Percentiles rank a stretch among this genome's conserved stretches.
Evolutionary conservation across 1,140 invertebrate species (phyloP).

Genomic region (Megalonaias nervosa): DNA sequence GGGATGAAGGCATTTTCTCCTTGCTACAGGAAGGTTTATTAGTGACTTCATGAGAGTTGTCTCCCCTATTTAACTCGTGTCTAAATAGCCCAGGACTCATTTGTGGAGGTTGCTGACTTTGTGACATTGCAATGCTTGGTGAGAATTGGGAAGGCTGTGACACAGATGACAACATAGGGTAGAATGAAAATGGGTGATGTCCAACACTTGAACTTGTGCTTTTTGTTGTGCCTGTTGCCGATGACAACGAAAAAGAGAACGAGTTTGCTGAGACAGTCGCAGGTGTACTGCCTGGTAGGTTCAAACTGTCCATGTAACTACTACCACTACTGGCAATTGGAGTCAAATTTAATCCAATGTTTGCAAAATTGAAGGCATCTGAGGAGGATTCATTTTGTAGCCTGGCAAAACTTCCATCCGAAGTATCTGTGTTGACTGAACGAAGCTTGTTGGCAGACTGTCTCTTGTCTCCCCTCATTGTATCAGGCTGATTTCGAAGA

Average conservation of each 20-base stretch:
- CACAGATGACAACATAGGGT: too few species aligned
- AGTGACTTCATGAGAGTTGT: conserved; percentile 17
- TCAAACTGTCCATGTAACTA: conserved; percentile 43
- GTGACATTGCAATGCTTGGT: too few species aligned
- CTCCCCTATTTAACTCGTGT: neutral
- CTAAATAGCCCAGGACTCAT: too few species aligned
- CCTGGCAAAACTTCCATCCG: conserved; percentile 21
- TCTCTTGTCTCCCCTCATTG: neutral
- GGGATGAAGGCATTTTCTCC: conserved; percentile 25
- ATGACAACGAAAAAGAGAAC: conserved; percentile 44
- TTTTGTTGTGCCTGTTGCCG: conserved; percentile 40
- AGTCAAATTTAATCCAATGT: conserved; percentile 58
- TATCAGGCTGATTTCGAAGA: conserved; percentile 16
- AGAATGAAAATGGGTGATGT: conserved; percentile 38
- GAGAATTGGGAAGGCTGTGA: too few species aligned
- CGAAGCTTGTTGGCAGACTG: conserved; percentile 8
- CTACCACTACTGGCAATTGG: conserved; percentile 44
- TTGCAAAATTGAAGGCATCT: conserved; percentile 62
- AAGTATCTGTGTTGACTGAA: too few species aligned
- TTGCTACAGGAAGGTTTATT: conserved; percentile 34
- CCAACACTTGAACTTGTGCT: conserved; percentile 22
- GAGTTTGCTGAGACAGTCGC: conserved; percentile 37
- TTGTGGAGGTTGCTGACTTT: too few species aligned
- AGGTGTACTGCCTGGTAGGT: conserved; percentile 35
- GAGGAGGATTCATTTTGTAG: conserved; percentile 45